Base-by-base conservation (phyloP, 2,113 vertebrate genomes). In the Dipodomys stephensi region DNA sequence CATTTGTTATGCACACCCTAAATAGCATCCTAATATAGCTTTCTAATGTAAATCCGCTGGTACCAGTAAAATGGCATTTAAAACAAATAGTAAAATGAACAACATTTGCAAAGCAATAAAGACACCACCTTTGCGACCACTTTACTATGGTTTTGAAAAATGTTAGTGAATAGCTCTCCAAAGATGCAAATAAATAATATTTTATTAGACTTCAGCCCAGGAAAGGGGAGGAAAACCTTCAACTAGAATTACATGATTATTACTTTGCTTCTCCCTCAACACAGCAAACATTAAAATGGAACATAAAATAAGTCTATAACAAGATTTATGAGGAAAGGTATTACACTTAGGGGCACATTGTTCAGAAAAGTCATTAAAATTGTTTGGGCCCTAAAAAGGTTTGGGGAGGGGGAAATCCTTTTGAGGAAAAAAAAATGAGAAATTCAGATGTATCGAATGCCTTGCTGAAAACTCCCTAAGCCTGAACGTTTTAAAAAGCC, bases 1-100 rank as follows among this genome's bases (percentile, higher is more conserved):
- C 32, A 5, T 86, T 95, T 88, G 82, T 94, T 94, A 62, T 92
- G 84, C 88, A 35, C 27, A 71, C 62, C 60, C 53, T 81, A 79
- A 76, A 95, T 69, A 96, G 81, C 67, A 94, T 94, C 87, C 7
- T 95, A 32, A 77, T 0, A 0, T 68, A 83, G 95, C 92, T 93
- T 78, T 93, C 28, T 79, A 95, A 96, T 53, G 77, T 79, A 92
- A 95, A 94, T 88, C 93, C 72, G 25, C 86, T 30, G 88, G 81
- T 96, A 96, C 87, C 72, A 87, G 96, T 96, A 97, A 98, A 97
- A 96, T 39, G 72, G 46, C 30, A 74, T 96, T 98, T 97, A 97
- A 98, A 97, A 96, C 91, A 95, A 96, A 96, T 92, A 97, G 92
- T 96, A 96, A 98, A 98, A 97, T 81, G 93, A 98, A 81, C 92